Evolutionary conservation across 2,888 invertebrate species (phyloP), one percentile per base, ranked within the genome.

Genomic region (Limnephilus marmoratus): DNA sequence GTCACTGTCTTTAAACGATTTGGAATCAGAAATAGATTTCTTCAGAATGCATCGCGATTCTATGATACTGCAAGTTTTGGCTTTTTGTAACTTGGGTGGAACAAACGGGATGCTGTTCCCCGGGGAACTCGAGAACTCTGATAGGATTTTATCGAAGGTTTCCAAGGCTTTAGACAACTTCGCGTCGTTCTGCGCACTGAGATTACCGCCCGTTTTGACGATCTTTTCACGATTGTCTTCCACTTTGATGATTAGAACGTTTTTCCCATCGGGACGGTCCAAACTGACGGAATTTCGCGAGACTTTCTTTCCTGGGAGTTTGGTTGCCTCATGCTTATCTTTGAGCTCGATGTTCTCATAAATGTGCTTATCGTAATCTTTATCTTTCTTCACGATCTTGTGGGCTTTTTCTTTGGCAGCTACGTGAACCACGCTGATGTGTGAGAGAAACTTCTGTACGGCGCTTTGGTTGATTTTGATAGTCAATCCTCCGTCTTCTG

Each of bases 11-110:
- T 92, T 92, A 24, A 93, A 95, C 94, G 95, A 95, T 92, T 96
- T 95, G 0, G 96, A 95, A 94, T 96, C 95, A 5, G 96, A 96
- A 94, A 95, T 95, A 15, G 96, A 95, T 94, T 97, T 97, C 94
- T 97, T 97, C 90, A 97, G 95, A 94, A 97, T 97, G 94, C 97
- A 97, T 93, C 97, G 96, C 0, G 97, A 97, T 95, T 97, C 97
- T 91, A 97, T 97, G 92, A 97, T 97, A 94, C 97, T 97, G 94
- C 97, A 97, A 94, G 97, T 97, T 94, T 97, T 97, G 0, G 97
- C 97, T 94, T 97, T 97, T 94, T 97, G 96, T 94, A 97, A 95
- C 95, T 97, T 97, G 86, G 97, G 97, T 90, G 96, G 96, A 94
- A 95, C 94, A 93, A 96, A 96, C 15, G 81, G 13, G 12, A 85